phyloP scores from a whole-genome alignment of 2,888 invertebrate species.

The Archips xylosteana region DNA sequence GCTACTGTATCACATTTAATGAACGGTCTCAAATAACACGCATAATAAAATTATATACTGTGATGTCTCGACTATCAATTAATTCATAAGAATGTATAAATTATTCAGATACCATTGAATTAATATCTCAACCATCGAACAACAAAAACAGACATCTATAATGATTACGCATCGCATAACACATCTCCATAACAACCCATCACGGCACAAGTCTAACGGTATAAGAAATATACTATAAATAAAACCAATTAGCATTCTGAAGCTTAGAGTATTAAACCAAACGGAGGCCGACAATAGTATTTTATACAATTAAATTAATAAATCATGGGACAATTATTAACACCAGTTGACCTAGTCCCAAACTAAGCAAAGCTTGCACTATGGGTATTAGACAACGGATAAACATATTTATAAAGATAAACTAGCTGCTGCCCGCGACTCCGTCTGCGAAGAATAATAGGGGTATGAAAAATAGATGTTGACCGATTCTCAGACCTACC shows the following conservation, averaged over 20 bases:
- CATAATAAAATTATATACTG: too few relatives aligned
- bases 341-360: too few relatives aligned
- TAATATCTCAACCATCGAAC: not conserved
- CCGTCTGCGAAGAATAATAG: too few relatives aligned
- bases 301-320: too few relatives aligned
- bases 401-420: too few relatives aligned
- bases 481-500: too few relatives aligned
- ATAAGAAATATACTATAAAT: not conserved
- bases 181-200: constrained; percentile 4
- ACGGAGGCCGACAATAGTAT: not conserved
- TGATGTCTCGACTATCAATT: not conserved
- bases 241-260: not conserved
- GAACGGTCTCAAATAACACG: too few relatives aligned
- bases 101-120: not conserved
- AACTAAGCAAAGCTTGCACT: too few relatives aligned
- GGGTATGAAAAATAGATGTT: too few relatives aligned
- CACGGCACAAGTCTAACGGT: not conserved
- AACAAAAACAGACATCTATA: constrained; percentile 2
- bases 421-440: too few relatives aligned
- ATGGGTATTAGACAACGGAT: too few relatives aligned
- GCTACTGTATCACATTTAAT: not conserved
- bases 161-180: not conserved
- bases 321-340: too few relatives aligned
- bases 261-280: not conserved
- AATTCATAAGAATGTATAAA: not conserved